These are phyloP conservation scores for Apis cerana DNA, from an alignment of 1,140 invertebrate genomes.

Conservation along the genomic window DNA sequence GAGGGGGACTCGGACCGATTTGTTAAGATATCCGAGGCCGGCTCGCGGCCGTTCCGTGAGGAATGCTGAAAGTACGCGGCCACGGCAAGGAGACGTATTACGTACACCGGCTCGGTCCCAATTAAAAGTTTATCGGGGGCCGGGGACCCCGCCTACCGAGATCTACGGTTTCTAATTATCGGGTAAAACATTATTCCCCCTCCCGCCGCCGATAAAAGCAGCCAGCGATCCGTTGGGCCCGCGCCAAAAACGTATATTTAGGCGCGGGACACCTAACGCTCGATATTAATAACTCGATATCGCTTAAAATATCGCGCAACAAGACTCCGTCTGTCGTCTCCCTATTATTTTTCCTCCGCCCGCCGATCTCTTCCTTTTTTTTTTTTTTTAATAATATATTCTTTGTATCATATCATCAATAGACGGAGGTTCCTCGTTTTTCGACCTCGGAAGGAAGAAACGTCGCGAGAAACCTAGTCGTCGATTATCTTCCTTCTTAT, in stretches of 20 bases:
- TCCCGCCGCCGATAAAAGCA: conserved; percentile 52
- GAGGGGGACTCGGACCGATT: conserved; percentile 45
- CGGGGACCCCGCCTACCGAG: conserved; percentile 2
- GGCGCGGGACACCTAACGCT: conserved; percentile 54
- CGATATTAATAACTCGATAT: conserved; percentile 65
- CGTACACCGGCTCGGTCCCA: conserved; percentile 25
- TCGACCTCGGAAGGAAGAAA: no score
- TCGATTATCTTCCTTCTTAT: no score
- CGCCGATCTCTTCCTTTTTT: not conserved
- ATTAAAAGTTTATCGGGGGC: conserved; percentile 56
- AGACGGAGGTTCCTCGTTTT: not conserved
- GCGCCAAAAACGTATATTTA: conserved; percentile 65
- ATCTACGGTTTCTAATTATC: conserved; percentile 63
- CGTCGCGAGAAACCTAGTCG: no score
- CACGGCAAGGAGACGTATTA: conserved; percentile 36
- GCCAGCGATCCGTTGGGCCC: conserved; percentile 55
- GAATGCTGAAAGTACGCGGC: conserved; percentile 42
- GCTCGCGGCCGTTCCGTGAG: conserved; percentile 32
- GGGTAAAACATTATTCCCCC: conserved; percentile 62
- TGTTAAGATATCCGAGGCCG: conserved; percentile 50
- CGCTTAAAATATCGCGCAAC: conserved; percentile 65
- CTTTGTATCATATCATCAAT: not conserved
- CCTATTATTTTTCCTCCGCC: conserved; percentile 56
- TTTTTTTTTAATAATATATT: not conserved
- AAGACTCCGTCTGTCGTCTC: conserved; percentile 61